phyloP scores from a whole-genome alignment of 2,888 invertebrate species.

The Siphlonurus alternatus region DNA sequence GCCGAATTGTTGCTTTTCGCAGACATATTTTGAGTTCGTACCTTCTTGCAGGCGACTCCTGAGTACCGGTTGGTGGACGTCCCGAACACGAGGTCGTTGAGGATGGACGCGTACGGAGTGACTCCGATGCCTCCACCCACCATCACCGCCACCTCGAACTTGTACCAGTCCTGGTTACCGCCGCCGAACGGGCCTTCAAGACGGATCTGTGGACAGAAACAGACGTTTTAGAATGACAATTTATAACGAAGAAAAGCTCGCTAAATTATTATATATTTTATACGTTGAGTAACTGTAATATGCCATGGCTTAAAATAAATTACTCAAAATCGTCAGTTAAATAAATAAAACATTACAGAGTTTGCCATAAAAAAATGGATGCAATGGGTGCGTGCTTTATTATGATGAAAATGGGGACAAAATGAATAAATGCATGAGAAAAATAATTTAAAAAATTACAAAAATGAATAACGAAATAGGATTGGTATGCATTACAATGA shows the following conservation, averaged over 20 bases:
- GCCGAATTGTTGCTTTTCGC: too few species aligned
- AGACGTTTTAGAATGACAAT: not conserved
- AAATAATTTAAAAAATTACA: too few species aligned
- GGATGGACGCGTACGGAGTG: conserved; percentile 91
- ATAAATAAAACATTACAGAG: too few species aligned
- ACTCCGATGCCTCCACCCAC: conserved; percentile 96
- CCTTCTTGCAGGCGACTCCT: conserved; percentile 94
- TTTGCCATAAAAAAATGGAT: too few species aligned
- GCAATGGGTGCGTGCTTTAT: too few species aligned
- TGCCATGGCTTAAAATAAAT: not conserved
- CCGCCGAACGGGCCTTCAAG: conserved; percentile 94
- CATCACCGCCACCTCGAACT: conserved; percentile 95
- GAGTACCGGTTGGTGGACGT: conserved; percentile 91
- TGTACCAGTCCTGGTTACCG: conserved; percentile 97
- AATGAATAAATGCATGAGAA: too few species aligned
- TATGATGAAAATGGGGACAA: too few species aligned
- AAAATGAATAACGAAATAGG: too few species aligned
- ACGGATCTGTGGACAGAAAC: conserved; percentile 30
- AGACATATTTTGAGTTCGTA: too few species aligned
- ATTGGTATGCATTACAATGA: too few species aligned
- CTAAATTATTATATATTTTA: conserved; percentile 4
- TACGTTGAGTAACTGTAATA: not conserved
- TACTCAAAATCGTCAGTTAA: too few species aligned
- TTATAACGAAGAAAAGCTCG: not conserved
- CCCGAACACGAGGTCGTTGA: conserved; percentile 90